These are phyloP conservation scores for Nasonia longicornis DNA, from an alignment of 1,140 invertebrate genomes.

Conservation along the genomic window DNA sequence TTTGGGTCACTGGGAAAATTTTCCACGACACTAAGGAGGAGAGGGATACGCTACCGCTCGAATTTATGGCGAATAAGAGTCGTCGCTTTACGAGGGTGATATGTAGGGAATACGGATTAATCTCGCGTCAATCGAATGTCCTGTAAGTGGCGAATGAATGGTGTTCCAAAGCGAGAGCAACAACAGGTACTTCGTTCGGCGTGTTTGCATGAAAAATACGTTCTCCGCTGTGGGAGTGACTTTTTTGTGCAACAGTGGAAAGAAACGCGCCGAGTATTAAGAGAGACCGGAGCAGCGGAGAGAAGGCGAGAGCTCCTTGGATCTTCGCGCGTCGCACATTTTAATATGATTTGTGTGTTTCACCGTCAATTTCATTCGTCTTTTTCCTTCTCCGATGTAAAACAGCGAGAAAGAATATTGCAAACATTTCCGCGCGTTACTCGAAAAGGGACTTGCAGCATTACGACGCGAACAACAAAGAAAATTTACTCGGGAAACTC, in stretches of 20 bases:
- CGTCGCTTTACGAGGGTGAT: not conserved
- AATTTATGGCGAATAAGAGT: not conserved
- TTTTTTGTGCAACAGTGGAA: not conserved
- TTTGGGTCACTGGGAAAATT: slow-evolving; percentile 32
- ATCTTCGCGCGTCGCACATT: not conserved
- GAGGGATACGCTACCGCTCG: not conserved
- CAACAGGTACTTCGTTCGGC: not conserved
- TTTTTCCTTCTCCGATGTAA: not conserved
- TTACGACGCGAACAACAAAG: too few species aligned
- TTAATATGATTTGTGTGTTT: slow-evolving; percentile 1
- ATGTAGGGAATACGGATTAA: not conserved
- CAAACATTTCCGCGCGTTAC: not conserved
- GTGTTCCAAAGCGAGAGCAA: not conserved
- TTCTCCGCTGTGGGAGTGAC: not conserved
- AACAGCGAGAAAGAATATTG: not conserved
- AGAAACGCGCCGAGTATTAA: not conserved
- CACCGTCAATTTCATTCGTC: slow-evolving; percentile 2
- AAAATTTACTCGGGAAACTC: too few species aligned
- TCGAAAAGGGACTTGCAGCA: too few species aligned
- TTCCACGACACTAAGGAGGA: not conserved
- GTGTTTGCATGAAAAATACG: not conserved
- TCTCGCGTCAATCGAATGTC: too few species aligned
- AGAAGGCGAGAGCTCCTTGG: not conserved
- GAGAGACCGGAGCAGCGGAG: not conserved
- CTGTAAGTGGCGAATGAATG: too few species aligned